Evolutionary conservation across 1,140 invertebrate genomes (phyloP), one percentile per base, ranked within the genome.

Genomic region (Brachionus sp.): DNA sequence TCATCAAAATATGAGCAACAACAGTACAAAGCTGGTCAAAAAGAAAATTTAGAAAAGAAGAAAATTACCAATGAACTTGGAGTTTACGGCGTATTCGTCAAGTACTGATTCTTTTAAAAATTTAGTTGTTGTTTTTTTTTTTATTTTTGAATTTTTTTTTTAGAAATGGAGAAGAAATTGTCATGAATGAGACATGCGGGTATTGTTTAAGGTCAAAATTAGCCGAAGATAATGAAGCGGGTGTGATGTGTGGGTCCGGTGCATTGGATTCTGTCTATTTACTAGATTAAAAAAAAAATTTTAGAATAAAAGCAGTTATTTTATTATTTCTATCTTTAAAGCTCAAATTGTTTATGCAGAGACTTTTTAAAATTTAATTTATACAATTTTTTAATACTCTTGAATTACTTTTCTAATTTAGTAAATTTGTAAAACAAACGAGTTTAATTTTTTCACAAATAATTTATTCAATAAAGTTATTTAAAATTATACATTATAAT

Each of bases 151-250:
- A 46, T 5, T n/a, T n/a, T 82, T 16, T 19, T 70, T 70, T 39
- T 86, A 95, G 94, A 7, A 91, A 92, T 83, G 88, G 90, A 62
- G 90, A 92, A 29, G 90, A 92, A 42, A 93, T 95, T 73, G 86
- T 85, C 13, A 85, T 91, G 2, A 98, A 97, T 87, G 88, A 91
- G 84, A 92, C 94, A 89, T 93, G 93, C 33, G 97, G 96, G 0
- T 95, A 97, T 89, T 93, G 98, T 92, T 88, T 98, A 23, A 90
- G 97, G 25, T 95, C 95, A 0, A 99, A 99, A 90, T 86, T 92
- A 0, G 91, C 92, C 2, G 92, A 92, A n/a, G 92, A 92, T 9
- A 92, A 97, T 88, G 96, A 98, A 90, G 95, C 95, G 73, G 97
- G 97, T 0, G 93, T 99, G 25, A 93, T 93, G n/a, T 93, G 94